Base-by-base conservation (phyloP, 2,113 vertebrate genomes). In the Alexandromys fortis region DNA sequence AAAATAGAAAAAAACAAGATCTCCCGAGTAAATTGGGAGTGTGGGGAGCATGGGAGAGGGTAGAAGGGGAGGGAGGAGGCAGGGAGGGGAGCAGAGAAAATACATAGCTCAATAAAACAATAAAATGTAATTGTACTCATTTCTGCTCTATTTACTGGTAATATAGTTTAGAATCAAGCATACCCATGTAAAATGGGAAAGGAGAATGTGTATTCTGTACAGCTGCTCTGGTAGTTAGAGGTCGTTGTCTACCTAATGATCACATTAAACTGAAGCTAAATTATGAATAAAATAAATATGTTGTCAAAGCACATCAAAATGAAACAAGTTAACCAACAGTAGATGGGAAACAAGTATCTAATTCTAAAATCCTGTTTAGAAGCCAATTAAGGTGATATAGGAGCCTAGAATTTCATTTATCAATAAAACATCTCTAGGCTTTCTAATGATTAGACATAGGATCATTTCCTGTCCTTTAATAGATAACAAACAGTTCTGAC, bases 331-430 rank as follows among this genome's bases (percentile, higher is more conserved):
- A 91, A 95, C 96, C 92, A 95, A 77, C 89, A 77, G 47, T 55
- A 94, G 61, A 94, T 42, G 92, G 67, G 55, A 97, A 92, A 83
- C 86, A 87, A 89, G 61, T 47, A 92, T 95, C 94, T 89, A 96
- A 96, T 89, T 78, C 90, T 38, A 91, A 70, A 49, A 97, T 94
- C n/a, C 33, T 96, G 92, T 94, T 91, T 95, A 76, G 55, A 95
- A 42, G 47, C 93, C 63, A 98, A 72, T 89, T 96, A 94, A 97
- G 85, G 86, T 95, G 94, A 95, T 45, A 12, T 42, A 97, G 68
- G 61, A 93, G n/a, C 7, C 72, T 96, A 94, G 89, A 94, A 96
- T 90, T 96, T 97, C 94, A 96, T 89, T 97, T 55, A 89, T 70
- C 91, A 95, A 92, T 93, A 91, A 97, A 96, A 82, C 78, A 86